phyloP scores from a whole-genome alignment of 64 coral and sea anemone species.

The Cladopsammia gracilis region DNA sequence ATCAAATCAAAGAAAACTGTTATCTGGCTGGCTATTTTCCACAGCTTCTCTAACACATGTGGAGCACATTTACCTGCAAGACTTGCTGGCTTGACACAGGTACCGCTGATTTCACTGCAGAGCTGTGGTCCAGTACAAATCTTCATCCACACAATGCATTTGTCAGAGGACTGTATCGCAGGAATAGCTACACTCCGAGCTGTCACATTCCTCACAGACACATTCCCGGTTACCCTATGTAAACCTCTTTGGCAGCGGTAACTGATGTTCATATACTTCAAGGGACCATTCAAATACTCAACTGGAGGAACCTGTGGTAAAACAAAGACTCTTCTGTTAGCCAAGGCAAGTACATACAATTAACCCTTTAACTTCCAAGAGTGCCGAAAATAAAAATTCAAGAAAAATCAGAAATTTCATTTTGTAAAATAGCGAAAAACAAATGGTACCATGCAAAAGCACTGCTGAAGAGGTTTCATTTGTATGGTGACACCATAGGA shows the following conservation, averaged over 20 bases:
- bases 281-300: background rate
- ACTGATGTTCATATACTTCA: background rate
- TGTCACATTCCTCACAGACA: background rate
- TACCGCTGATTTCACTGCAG: background rate
- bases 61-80: background rate
- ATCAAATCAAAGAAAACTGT: no score
- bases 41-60: background rate
- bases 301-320: background rate
- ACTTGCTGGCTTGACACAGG: background rate
- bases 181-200: background rate
- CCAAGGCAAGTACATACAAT: background rate
- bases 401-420: no score
- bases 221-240: background rate
- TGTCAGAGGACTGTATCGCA: background rate
- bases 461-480: no score
- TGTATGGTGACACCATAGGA: no score
- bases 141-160: constrained; percentile 9
- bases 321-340: background rate
- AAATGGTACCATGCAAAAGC: no score
- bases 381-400: no score
- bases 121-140: constrained; percentile 21
- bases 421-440: no score
- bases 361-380: no score
- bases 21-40: background rate
- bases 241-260: background rate